A percentile compares a stretch with the other conserved stretches of the same genome.
Conservation (phyloP, 2,113 vertebrate genomes). For the Microcebus tavaratra region DNA sequence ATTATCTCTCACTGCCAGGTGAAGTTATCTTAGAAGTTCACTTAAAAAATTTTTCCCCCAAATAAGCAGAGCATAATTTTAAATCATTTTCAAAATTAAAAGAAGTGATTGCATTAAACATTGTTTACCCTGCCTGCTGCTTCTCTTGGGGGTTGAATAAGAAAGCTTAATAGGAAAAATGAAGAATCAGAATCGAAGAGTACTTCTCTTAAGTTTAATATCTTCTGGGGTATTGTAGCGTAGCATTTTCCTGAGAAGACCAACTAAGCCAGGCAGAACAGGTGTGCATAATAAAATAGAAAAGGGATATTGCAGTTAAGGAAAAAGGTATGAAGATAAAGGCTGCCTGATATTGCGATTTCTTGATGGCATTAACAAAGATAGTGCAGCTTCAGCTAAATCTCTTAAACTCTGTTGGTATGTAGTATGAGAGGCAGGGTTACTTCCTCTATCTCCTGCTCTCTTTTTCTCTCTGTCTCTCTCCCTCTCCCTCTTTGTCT, state of each 20-base stretch:
- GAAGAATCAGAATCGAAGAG: background rate
- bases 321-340: background rate
- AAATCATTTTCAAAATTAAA: conserved; percentile 1
- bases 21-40: background rate
- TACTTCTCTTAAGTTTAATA: background rate
- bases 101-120: background rate
- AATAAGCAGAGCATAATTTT: background rate
- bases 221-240: background rate
- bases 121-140: background rate
- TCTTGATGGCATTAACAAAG: background rate
- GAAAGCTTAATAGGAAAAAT: background rate
- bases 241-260: background rate
- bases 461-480: background rate
- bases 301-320: background rate
- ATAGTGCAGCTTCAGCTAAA: background rate
- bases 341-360: background rate
- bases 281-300: background rate
- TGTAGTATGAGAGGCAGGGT: accelerated
- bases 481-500: background rate
- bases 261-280: background rate
- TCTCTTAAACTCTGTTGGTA: background rate
- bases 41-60: background rate
- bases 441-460: background rate
- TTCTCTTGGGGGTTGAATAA: too few species aligned
- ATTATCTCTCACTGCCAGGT: background rate